Evolutionary conservation across 2,797 vertebrate genomes (phyloP).

Genomic region (Aselliscus stoliczkanus): DNA sequence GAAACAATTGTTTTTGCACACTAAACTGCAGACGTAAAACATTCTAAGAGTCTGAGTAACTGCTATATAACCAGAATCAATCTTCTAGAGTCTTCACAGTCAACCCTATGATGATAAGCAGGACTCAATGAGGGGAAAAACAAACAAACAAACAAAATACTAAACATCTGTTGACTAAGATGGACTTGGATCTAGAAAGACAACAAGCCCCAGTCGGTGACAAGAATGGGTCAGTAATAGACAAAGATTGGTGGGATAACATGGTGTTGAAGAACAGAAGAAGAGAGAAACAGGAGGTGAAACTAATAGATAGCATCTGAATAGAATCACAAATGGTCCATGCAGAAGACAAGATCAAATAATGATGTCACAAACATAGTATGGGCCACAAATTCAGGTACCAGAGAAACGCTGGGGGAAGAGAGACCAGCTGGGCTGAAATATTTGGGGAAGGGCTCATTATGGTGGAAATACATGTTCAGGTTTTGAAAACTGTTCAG

Average conservation of each 20-base stretch:
- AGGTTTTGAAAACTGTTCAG: not conserved
- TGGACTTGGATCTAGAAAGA: not conserved
- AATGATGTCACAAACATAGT: not conserved
- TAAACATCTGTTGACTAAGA: not conserved
- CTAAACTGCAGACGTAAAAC: not conserved
- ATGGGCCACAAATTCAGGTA: not conserved
- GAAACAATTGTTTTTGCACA: not conserved
- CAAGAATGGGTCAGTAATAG: not conserved
- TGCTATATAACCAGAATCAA: not conserved
- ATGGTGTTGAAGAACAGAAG: not conserved
- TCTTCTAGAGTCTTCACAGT: not conserved
- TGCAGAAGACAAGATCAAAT: not conserved
- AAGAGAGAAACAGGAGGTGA: not conserved
- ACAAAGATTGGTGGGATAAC: not conserved
- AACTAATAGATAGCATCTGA: not conserved
- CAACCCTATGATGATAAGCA: not conserved
- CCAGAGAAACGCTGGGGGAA: not conserved
- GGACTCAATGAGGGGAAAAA: not conserved
- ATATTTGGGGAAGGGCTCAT: not conserved
- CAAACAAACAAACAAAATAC: no score
- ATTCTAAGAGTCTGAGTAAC: not conserved
- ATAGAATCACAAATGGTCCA: not conserved
- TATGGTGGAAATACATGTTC: not conserved
- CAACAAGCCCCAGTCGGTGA: not conserved
- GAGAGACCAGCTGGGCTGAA: not conserved